A percentile compares a stretch with the other conserved stretches of the same genome.
Evolutionary conservation across 2,888 invertebrate species (phyloP).

Genomic region (Lepas anatifera): DNA sequence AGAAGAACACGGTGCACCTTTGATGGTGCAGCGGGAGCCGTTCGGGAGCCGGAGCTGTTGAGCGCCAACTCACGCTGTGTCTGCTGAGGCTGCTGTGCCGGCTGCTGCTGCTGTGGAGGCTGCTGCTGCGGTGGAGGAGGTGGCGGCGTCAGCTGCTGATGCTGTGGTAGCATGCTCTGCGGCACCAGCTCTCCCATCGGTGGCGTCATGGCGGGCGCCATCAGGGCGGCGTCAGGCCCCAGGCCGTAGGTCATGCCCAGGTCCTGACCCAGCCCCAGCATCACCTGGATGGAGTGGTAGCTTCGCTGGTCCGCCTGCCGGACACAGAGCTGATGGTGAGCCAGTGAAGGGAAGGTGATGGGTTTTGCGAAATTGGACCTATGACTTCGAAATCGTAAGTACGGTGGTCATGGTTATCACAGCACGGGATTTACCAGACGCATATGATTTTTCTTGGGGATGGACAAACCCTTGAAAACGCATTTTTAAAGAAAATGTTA

Average conservation of each 20-base stretch:
- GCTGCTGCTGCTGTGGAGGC: slow-evolving; percentile 4
- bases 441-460: too few species aligned
- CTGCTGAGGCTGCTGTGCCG: neutral
- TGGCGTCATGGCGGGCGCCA: neutral
- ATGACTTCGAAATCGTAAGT: too few species aligned
- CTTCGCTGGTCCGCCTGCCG: neutral
- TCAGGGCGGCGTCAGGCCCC: neutral
- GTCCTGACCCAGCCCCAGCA: slow-evolving; percentile 26
- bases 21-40: too few species aligned
- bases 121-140: slow-evolving; percentile 13
- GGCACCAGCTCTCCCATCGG: neutral
- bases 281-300: slow-evolving; percentile 28
- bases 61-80: too few species aligned
- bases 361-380: too few species aligned
- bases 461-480: too few species aligned
- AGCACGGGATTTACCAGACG: too few species aligned
- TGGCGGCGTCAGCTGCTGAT: neutral
- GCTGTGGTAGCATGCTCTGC: neutral
- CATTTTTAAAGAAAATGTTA: too few species aligned
- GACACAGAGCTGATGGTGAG: neutral
- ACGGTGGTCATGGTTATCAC: too few species aligned
- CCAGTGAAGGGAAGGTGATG: neutral
- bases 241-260: slow-evolving; percentile 17
- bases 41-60: too few species aligned
- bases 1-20: too few species aligned